These are phyloP conservation scores for Latheticus oryzae DNA, from an alignment of 2,888 invertebrate species.

Conservation along the genomic window DNA sequence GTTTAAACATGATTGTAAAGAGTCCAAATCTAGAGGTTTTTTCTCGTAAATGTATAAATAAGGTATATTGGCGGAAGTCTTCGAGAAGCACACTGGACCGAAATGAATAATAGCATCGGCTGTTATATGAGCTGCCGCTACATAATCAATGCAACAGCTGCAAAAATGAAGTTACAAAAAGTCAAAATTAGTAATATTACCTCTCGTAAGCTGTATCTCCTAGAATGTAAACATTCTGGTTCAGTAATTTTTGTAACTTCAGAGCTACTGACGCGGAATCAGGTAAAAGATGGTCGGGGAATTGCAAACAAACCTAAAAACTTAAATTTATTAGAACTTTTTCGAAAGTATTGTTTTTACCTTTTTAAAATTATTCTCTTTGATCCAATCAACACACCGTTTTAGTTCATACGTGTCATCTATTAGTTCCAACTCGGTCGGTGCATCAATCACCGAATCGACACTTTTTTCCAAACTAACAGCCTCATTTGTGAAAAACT, in stretches of 20 bases:
- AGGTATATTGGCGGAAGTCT: constrained; percentile 76
- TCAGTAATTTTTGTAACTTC: constrained; percentile 66
- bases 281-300: constrained; percentile 83
- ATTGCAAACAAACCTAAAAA: constrained; percentile 87
- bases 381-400: constrained; percentile 78
- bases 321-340: no score
- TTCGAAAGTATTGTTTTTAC: constrained; percentile 66
- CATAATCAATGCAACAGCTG: constrained; percentile 91
- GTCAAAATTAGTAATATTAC: constrained; percentile 59
- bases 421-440: constrained; percentile 60
- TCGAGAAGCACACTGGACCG: constrained; percentile 88
- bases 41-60: constrained; percentile 81
- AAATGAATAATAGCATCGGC: constrained; percentile 92
- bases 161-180: constrained; percentile 48
- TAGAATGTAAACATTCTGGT: constrained; percentile 80
- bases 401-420: constrained; percentile 70
- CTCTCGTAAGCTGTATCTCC: constrained; percentile 94
- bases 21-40: constrained; percentile 67
- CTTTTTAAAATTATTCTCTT: constrained; percentile 72
- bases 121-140: constrained; percentile 88
- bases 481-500: constrained; percentile 69
- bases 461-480: constrained; percentile 69
- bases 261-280: constrained; percentile 76
- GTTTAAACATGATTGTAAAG: constrained; percentile 60
- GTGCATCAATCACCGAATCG: constrained; percentile 51